Percentiles rank a stretch among this genome's conserved stretches.
Conservation (phyloP, 2,113 vertebrate species). For the Phycodurus eques region DNA sequence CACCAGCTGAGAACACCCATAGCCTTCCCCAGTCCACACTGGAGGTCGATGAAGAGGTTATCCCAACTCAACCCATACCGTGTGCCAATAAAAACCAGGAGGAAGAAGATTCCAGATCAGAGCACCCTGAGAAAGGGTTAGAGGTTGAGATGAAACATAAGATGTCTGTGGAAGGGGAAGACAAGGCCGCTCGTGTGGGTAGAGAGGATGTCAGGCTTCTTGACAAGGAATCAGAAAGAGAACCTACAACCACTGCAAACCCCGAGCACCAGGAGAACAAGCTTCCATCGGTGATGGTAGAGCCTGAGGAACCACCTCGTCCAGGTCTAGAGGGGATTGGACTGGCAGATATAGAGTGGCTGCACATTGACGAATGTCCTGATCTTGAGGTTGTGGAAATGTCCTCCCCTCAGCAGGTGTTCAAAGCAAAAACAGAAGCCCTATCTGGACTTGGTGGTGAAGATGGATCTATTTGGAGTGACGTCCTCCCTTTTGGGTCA, state of each 20-base stretch:
- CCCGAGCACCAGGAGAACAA: background rate
- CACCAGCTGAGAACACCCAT: background rate
- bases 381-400: slow-evolving; percentile 81
- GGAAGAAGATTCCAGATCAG: slow-evolving; percentile 23
- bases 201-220: background rate
- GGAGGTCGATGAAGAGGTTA: slow-evolving; percentile 28
- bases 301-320: background rate
- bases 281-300: background rate
- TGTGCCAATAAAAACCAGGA: slow-evolving; percentile 5
- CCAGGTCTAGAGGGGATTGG: slow-evolving; percentile 43
- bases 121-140: slow-evolving; percentile 5
- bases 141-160: background rate
- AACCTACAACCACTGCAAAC: background rate
- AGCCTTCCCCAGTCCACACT: background rate
- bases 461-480: slow-evolving; percentile 3
- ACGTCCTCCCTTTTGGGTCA: background rate
- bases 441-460: slow-evolving; percentile 59
- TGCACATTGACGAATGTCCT: slow-evolving; percentile 78
- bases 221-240: background rate
- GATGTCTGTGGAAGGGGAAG: background rate
- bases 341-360: slow-evolving; percentile 43
- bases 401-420: slow-evolving; percentile 48
- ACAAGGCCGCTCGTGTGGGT: background rate
- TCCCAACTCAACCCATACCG: slow-evolving; percentile 18
- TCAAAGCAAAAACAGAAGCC: slow-evolving; percentile 75